These are phyloP conservation scores for Drosophila persimilis DNA, from an alignment of 1,140 invertebrate species.

Conservation along the genomic window DNA sequence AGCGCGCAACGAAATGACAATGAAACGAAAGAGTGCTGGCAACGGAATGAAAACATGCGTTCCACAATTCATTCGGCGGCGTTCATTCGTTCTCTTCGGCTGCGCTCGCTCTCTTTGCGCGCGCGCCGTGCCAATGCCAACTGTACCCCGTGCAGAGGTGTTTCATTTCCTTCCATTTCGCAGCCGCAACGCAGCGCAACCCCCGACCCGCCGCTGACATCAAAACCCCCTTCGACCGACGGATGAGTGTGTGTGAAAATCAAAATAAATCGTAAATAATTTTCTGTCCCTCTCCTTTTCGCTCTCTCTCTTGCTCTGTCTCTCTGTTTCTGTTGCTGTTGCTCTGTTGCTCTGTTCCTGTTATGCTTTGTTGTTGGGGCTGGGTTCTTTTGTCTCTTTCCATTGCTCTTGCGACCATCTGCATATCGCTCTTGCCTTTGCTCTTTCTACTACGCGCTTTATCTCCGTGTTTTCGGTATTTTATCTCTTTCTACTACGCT, in stretches of 20 bases:
- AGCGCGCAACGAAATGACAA: conserved; percentile 30
- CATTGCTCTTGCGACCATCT: no score
- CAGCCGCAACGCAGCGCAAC: background rate
- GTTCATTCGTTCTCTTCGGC: conserved; percentile 21
- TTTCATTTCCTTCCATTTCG: conserved; percentile 24
- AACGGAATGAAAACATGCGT: conserved; percentile 45
- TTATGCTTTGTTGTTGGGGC: no score
- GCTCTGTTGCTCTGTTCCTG: conserved; percentile 24
- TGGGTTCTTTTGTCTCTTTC: no score
- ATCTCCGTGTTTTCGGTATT: conserved; percentile 12
- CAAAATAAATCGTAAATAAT: conserved; percentile 82
- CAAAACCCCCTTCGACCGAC: conserved; percentile 43
- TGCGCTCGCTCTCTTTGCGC: conserved; percentile 16
- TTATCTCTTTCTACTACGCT: conserved; percentile 53
- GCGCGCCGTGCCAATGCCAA: conserved; percentile 66
- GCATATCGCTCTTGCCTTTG: no score
- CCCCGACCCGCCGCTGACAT: conserved; percentile 69
- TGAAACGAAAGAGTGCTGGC: conserved; percentile 31
- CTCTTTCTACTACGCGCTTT: no score
- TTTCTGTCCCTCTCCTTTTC: conserved; percentile 62
- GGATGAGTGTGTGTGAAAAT: conserved; percentile 49
- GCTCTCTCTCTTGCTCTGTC: conserved; percentile 8
- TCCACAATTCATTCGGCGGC: conserved; percentile 59
- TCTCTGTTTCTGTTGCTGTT: conserved; percentile 17
- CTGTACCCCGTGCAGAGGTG: conserved; percentile 43